Evolutionary conservation across 2,797 vertebrate species (phyloP).

Genomic region (Mycteria americana): DNA sequence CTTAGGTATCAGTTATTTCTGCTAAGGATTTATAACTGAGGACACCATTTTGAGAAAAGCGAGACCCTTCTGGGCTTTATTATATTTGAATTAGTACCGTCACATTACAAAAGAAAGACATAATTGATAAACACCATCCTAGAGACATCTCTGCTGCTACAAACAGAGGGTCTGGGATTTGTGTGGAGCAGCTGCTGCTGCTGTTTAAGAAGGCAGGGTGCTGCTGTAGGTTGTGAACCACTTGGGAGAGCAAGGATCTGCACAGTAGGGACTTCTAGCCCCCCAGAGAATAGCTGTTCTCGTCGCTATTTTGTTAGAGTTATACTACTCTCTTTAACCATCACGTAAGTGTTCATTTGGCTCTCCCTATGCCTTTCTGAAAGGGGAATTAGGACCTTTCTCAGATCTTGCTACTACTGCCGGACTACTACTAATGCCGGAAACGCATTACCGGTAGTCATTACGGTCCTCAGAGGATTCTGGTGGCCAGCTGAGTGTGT

Average conservation of each 20-base stretch:
- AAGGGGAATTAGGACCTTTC: background rate
- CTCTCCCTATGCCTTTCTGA: background rate
- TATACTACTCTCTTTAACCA: background rate
- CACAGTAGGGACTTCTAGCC: background rate
- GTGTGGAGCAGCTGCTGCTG: background rate
- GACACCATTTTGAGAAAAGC: background rate
- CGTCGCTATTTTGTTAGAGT: background rate
- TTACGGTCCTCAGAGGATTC: background rate
- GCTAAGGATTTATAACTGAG: background rate
- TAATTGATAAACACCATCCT: background rate
- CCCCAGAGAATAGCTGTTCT: background rate
- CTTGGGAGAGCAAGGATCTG: background rate
- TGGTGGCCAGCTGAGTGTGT: background rate
- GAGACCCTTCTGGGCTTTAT: background rate
- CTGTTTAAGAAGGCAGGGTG: background rate
- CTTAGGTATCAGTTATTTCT: background rate
- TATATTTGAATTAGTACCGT: background rate
- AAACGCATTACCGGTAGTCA: background rate
- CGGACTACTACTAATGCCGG: background rate
- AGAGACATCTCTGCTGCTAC: background rate
- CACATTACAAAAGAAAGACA: background rate
- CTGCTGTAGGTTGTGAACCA: background rate
- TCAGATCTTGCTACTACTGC: background rate
- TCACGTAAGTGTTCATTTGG: background rate
- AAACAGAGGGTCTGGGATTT: background rate